phyloP scores from a whole-genome alignment of 2,888 invertebrate species.

The Metalampra italica region DNA sequence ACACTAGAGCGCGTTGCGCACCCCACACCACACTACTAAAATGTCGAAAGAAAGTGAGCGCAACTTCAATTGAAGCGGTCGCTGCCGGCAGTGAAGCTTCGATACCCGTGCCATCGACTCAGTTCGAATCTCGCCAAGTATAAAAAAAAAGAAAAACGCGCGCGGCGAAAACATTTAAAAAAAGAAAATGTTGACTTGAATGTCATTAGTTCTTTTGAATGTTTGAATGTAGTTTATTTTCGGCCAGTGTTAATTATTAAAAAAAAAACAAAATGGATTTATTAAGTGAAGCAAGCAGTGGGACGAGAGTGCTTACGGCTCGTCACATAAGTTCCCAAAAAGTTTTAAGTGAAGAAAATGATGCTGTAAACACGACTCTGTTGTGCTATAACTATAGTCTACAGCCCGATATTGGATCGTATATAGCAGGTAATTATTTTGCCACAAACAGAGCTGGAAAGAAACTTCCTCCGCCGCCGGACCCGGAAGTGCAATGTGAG shows the following conservation, averaged over 20 bases:
- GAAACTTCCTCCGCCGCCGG: not conserved
- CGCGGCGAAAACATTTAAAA: not conserved
- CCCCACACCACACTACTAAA: conserved; percentile 45
- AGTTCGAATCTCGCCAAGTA: not conserved
- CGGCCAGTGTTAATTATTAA: not conserved
- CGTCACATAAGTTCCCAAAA: conserved; percentile 56
- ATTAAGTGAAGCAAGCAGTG: conserved; percentile 44
- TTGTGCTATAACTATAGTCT: conserved; percentile 57
- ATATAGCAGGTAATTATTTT: conserved; percentile 47
- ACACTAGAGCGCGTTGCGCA: conserved; percentile 49
- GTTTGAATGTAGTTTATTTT: not conserved
- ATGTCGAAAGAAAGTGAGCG: conserved; percentile 77
- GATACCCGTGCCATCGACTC: conserved; percentile 1
- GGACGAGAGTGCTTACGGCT: conserved; percentile 38
- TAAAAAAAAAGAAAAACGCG: not conserved
- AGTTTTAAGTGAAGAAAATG: conserved; percentile 35
- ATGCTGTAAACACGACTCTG: conserved; percentile 57
- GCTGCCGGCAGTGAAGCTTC: conserved; percentile 15
- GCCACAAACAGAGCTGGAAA: not conserved
- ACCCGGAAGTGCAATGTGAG: not conserved
- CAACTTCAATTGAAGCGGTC: conserved; percentile 28
- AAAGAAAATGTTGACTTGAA: not conserved
- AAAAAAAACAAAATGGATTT: conserved; percentile 45
- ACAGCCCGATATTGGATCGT: conserved; percentile 58
- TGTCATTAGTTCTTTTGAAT: no score